Base-by-base conservation (phyloP, 2,797 vertebrate genomes). In the Ctenopoma kingsleyae region DNA sequence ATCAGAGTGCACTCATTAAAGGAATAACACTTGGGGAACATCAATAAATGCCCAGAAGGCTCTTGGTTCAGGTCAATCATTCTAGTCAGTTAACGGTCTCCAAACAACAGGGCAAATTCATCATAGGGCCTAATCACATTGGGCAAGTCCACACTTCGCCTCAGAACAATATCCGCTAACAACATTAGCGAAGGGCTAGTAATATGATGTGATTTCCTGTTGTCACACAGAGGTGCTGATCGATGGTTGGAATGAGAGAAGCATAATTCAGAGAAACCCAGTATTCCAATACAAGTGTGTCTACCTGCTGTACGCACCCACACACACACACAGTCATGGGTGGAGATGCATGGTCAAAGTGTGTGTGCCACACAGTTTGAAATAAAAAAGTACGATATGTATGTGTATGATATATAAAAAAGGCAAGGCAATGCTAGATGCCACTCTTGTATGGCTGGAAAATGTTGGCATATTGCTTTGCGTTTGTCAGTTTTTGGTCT, bases 151-250 rank as follows among this genome's bases (percentile, higher is more conserved):
- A 85, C 88, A 86, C 74, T 80, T 86, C 36, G 87, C 78, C 88
- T 85, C 91, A 91, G 84, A 92, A 94, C 93, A 95, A 94, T 94
- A 93, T 88, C 83, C 71, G 68, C 85, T 93, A 94, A 94, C 86
- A 23, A 90, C 81, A 89, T 93, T 92, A 87, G 87, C 5, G 75
- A 80, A 83, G 80, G 76, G 84, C 85, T 53, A 80, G 88, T 91
- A 88, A 91, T 87, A 85, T 86, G 83, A 89, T 91, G 87, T 90
- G 89, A 92, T 92, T 92, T 92, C 82, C 85, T 83, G 83, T 80
- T 54, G 69, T 80, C 87, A 90, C 82, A 85, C 78, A 75, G 61
- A 80, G 79, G 80, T 83, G 79, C 76, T 92, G 93, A 94, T 93
- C 63, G 89, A 94, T 93, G 90, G 84, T 10, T 8, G 66, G 48